Base-by-base conservation (phyloP, 2,888 invertebrate genomes). In the Dicranocentrus wangi region DNA sequence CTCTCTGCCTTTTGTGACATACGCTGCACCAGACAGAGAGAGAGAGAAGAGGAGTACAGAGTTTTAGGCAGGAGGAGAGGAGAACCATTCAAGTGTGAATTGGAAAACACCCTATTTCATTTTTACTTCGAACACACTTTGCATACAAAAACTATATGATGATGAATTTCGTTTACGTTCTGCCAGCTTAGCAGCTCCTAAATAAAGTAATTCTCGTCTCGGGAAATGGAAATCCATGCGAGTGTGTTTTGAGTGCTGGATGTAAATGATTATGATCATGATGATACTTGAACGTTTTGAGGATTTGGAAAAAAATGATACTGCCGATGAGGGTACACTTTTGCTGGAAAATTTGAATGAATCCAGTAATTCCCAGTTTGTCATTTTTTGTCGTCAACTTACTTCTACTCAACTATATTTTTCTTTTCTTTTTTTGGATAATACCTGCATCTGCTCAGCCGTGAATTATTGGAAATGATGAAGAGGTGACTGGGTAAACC, bases 81-180 rank as follows among this genome's bases (percentile, higher is more conserved):
- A 27, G 7, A 68, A 68, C 68, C 69, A 77, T 68, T 77, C 61
- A 77, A 28, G 77, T 77, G 77, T 70, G 70, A 70, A 78, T 70
- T 63, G 77, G 77, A 78, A 78, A 78, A 69, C 77, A 78, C 77
- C 77, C 77, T 70, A 53, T 78, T 39, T 13, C 32, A 76, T 70
- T 78, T 70, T 43, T 28, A 60, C 61, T n/a, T n/a, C n/a, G n/a
- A n/a, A 69, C 51, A 43, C 42, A 61, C 17, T 78, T 70, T 63
- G 68, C 25, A 47, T 61, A 60, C 68, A 76, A 69, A 61, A 53
- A 58, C 27, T 13, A 3, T 19, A 43, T 66, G 43, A 28, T 47
- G 43, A 60, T 27, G 61, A 69, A 61, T 61, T 70, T 78, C 39
- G 32, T 69, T 63, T 47, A 53, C 61, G 60, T 69, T 61, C 53